Evolutionary conservation across 1,140 invertebrate genomes (phyloP).

Genomic region (Homarus americanus): DNA sequence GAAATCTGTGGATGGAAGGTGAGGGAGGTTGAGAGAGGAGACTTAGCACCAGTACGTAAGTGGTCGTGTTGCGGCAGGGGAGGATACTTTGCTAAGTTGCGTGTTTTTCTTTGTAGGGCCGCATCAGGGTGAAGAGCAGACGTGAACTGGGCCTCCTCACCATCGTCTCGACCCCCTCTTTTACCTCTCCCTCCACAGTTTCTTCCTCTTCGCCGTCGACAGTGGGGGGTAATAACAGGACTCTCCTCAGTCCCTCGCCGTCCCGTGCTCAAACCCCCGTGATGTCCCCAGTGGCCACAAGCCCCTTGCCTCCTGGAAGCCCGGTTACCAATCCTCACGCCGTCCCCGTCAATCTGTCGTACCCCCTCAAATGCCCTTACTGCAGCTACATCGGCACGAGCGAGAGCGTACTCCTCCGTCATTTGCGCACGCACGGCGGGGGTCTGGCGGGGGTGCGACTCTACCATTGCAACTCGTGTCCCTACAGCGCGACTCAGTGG

Average conservation of each 20-base stretch:
- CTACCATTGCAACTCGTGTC: slow-evolving; percentile 68
- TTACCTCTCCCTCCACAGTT: slow-evolving; percentile 41
- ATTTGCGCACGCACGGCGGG: slow-evolving; percentile 58
- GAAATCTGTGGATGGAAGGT: slow-evolving; percentile 26
- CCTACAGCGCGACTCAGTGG: slow-evolving; percentile 73
- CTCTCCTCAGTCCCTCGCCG: slow-evolving; percentile 36
- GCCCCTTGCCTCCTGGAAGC: slow-evolving; percentile 40
- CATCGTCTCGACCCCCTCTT: slow-evolving; percentile 56
- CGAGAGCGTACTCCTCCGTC: slow-evolving; percentile 58
- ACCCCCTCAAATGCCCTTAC: slow-evolving; percentile 59
- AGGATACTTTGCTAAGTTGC: slow-evolving; percentile 63
- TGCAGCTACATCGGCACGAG: slow-evolving; percentile 63
- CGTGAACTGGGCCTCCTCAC: slow-evolving; percentile 67
- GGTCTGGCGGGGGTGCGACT: slow-evolving; percentile 52
- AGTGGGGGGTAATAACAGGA: slow-evolving; percentile 22
- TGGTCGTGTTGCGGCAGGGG: slow-evolving; percentile 10
- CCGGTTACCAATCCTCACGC: slow-evolving; percentile 45
- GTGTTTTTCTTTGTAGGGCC: slow-evolving; percentile 72
- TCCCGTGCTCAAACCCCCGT: slow-evolving; percentile 49
- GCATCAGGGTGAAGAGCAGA: slow-evolving; percentile 71
- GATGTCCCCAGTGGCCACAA: slow-evolving; percentile 50
- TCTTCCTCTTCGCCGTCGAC: slow-evolving; percentile 45
- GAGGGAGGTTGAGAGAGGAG: background rate
- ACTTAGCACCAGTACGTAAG: background rate
- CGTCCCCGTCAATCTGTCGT: slow-evolving; percentile 42